Conservation (phyloP, 2,797 vertebrate species). For the Lepus oiostolus region DNA sequence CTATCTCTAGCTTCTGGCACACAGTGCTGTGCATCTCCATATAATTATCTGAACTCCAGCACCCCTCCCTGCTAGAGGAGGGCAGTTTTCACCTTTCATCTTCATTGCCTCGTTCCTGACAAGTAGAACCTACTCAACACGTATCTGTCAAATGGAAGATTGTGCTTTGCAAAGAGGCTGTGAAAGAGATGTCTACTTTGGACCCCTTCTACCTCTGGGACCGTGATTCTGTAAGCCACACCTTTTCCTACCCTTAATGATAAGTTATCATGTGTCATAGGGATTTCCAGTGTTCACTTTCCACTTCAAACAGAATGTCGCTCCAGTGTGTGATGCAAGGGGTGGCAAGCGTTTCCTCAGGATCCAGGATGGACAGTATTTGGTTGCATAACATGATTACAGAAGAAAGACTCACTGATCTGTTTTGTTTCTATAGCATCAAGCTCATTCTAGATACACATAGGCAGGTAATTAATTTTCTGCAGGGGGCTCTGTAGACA, state of each 20-base stretch:
- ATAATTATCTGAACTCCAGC: not conserved
- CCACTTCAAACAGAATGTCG: slow-evolving; percentile 57
- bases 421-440: slow-evolving; percentile 64
- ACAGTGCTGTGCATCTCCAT: not conserved
- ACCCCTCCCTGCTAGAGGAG: not conserved
- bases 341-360: not conserved
- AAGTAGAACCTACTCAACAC: not conserved
- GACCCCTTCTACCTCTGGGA: not conserved
- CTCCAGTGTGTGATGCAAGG: not conserved
- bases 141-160: not conserved
- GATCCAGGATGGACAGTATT: not conserved
- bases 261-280: slow-evolving; percentile 8
- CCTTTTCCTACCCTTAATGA: not conserved
- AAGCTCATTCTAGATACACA: not conserved
- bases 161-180: not conserved
- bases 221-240: not conserved
- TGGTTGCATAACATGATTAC: slow-evolving; percentile 48
- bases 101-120: not conserved
- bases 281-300: slow-evolving; percentile 18
- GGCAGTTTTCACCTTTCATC: not conserved
- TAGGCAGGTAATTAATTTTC: not conserved
- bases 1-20: not conserved
- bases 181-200: not conserved
- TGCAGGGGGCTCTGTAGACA: not conserved
- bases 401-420: slow-evolving; percentile 14